Conservation (phyloP, 1,140 invertebrate genomes). For the Drosophila fuyamai region DNA sequence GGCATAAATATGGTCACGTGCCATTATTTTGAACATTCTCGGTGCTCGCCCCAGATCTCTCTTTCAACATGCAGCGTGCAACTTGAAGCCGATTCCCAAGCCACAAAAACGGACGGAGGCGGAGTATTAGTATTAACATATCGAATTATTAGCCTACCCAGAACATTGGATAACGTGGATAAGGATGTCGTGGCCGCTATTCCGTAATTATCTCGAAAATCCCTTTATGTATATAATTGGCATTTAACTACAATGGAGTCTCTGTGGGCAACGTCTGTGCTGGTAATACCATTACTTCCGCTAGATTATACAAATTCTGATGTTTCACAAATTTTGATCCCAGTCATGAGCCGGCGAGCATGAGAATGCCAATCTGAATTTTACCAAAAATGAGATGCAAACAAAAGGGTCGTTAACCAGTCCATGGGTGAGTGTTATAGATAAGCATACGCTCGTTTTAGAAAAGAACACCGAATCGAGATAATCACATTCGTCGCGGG, state of each 20-base stretch:
- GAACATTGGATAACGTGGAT: constrained; percentile 82
- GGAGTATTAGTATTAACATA: constrained; percentile 70
- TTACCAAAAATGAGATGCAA: constrained; percentile 18
- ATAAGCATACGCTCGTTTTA: constrained; percentile 26
- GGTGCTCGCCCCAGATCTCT: constrained; percentile 13
- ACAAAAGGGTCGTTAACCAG: constrained; percentile 7
- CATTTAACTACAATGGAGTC: constrained; percentile 64
- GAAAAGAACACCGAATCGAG: constrained; percentile 6
- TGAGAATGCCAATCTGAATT: constrained; percentile 19
- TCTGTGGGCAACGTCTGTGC: constrained; percentile 48
- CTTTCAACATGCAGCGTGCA: constrained; percentile 46
- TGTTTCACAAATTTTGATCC: constrained; percentile 18
- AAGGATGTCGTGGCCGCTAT: constrained; percentile 60
- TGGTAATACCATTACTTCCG: constrained; percentile 65
- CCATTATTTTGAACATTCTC: constrained; percentile 59
- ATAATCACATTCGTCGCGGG: constrained; percentile 27
- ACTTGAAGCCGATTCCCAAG: constrained; percentile 58
- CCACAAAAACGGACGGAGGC: constrained; percentile 47
- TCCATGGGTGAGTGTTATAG: background rate
- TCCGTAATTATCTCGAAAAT: constrained; percentile 76
- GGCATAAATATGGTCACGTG: constrained; percentile 83
- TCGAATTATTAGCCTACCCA: constrained; percentile 82
- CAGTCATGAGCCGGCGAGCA: constrained; percentile 8
- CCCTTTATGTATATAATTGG: constrained; percentile 79
- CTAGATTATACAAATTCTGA: constrained; percentile 61